Percentiles rank a stretch among this genome's conserved stretches.
These are phyloP conservation scores for Agrotis puta DNA, from an alignment of 2,888 invertebrate genomes.

Conservation along the genomic window DNA sequence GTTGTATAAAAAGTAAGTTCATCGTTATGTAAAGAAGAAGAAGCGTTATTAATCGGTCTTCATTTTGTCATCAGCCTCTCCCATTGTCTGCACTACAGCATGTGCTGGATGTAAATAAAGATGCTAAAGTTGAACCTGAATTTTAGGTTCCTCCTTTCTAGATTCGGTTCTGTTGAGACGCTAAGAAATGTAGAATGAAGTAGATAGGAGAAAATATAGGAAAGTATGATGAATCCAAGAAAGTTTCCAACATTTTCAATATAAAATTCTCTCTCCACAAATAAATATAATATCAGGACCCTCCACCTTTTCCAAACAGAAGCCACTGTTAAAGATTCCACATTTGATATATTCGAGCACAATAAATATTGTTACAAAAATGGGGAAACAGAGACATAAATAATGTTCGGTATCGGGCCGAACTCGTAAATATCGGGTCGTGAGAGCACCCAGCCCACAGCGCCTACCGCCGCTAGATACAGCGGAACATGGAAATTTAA, in stretches of 20 bases:
- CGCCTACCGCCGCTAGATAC: slow-evolving; percentile 67
- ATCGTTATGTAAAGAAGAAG: no score
- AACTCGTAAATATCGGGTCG: slow-evolving; percentile 84
- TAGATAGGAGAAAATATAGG: background rate
- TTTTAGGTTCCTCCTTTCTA: no score
- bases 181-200: no score
- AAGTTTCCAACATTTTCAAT: background rate
- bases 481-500: slow-evolving; percentile 60
- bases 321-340: slow-evolving; percentile 59
- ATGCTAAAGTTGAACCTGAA: no score
- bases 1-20: no score
- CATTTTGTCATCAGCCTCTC: no score
- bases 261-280: background rate
- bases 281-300: slow-evolving; percentile 27
- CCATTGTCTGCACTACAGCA: no score
- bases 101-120: no score
- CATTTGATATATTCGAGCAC: slow-evolving; percentile 65
- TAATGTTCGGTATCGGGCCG: slow-evolving; percentile 81
- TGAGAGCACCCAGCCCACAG: slow-evolving; percentile 76
- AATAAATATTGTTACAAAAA: slow-evolving; percentile 75
- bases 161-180: no score
- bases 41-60: no score
- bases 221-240: background rate
- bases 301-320: slow-evolving; percentile 62
- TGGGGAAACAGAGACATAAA: slow-evolving; percentile 86